phyloP scores from a whole-genome alignment of 53 echinoderm and acorn worm genomes.

The Echinarachnius parma region DNA sequence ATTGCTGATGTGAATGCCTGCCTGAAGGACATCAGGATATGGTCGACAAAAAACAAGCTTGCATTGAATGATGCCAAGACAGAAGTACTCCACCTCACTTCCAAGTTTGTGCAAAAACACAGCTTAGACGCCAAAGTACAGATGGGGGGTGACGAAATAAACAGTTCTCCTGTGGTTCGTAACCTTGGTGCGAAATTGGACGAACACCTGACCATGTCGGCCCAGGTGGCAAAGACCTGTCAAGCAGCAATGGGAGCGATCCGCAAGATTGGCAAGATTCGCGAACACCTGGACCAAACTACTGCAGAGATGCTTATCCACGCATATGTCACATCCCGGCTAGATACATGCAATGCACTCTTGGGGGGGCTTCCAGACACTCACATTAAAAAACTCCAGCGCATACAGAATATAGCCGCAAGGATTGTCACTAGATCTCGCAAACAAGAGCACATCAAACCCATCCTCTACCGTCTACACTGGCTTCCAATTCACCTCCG shows the following conservation, averaged over 20 bases:
- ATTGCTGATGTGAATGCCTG: slow-evolving; percentile 8
- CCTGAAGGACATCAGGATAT: slow-evolving; percentile 31
- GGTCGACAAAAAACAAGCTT: slow-evolving; percentile 38
- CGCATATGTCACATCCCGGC: too few relatives aligned
- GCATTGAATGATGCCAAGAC: slow-evolving; percentile 32
- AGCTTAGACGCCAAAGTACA: neutral
- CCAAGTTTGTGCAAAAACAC: slow-evolving; percentile 18
- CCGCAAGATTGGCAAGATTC: neutral
- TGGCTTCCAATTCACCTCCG: too few relatives aligned
- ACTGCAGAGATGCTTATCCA: too few relatives aligned
- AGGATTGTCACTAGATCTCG: too few relatives aligned
- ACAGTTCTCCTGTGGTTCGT: neutral
- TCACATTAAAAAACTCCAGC: too few relatives aligned
- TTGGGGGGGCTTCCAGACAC: too few relatives aligned
- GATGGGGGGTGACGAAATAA: neutral
- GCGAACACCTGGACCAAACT: too few relatives aligned
- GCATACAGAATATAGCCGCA: too few relatives aligned
- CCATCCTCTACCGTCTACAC: too few relatives aligned
- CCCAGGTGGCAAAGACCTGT: neutral
- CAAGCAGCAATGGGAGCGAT: neutral
- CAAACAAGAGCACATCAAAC: too few relatives aligned
- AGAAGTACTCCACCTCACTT: slow-evolving; percentile 44
- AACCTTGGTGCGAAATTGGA: slow-evolving; percentile 15
- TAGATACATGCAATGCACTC: too few relatives aligned
- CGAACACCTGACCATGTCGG: slow-evolving; percentile 5